Conservation (phyloP, 2,888 invertebrate species). For the Sipha maydis region DNA sequence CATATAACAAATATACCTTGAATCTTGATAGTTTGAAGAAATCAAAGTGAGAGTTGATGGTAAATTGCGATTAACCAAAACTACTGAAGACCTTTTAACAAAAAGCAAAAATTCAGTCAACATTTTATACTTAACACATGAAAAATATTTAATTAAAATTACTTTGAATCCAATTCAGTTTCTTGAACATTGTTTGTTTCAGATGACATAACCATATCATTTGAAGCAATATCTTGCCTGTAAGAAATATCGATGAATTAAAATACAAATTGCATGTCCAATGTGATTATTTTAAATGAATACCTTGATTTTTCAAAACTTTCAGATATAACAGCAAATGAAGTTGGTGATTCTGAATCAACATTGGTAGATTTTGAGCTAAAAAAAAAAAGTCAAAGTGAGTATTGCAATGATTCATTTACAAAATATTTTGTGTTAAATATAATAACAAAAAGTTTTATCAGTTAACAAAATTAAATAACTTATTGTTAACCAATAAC, state of each 20-base stretch:
- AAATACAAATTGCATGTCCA: not conserved
- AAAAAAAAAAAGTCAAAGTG: not conserved
- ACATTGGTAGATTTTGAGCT: not conserved
- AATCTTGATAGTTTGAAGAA: conserved; percentile 28
- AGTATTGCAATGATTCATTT: not conserved
- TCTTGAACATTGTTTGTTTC: not conserved
- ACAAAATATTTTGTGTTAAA: too few relatives aligned
- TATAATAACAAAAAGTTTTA: too few relatives aligned
- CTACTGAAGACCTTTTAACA: not conserved
- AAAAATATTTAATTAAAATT: not conserved
- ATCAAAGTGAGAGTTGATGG: conserved; percentile 15
- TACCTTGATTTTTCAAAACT: conserved; percentile 28
- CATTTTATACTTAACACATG: not conserved
- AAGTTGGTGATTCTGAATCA: not conserved
- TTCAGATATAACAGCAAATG: conserved; percentile 17
- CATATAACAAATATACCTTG: too few relatives aligned
- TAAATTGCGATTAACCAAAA: not conserved
- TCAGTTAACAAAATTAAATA: too few relatives aligned
- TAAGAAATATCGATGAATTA: not conserved
- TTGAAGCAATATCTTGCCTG: not conserved
- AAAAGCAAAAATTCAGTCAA: not conserved
- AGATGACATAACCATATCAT: not conserved
- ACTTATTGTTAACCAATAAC: too few relatives aligned
- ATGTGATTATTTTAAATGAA: not conserved
- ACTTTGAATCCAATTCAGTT: not conserved